Evolutionary conservation across 2,888 invertebrate genomes (phyloP).

Genomic region (Leptinotarsa tumamoca): DNA sequence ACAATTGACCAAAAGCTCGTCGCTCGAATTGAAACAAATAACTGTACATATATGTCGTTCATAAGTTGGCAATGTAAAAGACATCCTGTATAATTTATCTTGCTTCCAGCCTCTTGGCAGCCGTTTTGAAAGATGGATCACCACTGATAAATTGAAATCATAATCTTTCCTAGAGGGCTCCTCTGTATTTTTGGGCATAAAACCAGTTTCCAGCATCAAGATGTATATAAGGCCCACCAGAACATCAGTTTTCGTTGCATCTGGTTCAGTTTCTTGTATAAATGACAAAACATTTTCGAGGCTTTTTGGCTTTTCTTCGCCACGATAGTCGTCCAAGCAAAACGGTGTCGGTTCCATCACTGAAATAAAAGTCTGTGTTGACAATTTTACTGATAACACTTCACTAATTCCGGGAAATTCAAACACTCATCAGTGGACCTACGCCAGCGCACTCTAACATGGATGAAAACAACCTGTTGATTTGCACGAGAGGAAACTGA

Average conservation of each 20-base stretch:
- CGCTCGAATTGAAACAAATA: conserved; percentile 51
- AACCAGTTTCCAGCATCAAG: conserved; percentile 63
- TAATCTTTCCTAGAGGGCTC: conserved; percentile 47
- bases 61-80: conserved; percentile 55
- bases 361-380: conserved; percentile 54
- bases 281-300: conserved; percentile 55
- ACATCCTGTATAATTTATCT: conserved; percentile 50
- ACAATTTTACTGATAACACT: conserved; percentile 23
- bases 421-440: conserved; percentile 22
- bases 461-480: conserved; percentile 52
- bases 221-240: conserved; percentile 62
- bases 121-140: conserved; percentile 49
- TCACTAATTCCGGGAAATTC: conserved; percentile 31
- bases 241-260: conserved; percentile 55
- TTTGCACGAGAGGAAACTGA: conserved; percentile 32
- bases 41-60: conserved; percentile 54
- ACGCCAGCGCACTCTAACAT: conserved; percentile 38
- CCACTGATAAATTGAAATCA: conserved; percentile 47
- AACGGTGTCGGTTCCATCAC: conserved; percentile 58
- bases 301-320: conserved; percentile 55
- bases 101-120: conserved; percentile 57
- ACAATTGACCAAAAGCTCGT: conserved; percentile 62
- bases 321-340: conserved; percentile 59
- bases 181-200: conserved; percentile 56
- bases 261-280: conserved; percentile 43